Conservation (phyloP, 2,113 vertebrate genomes). For the Microcebus tavaratra region DNA sequence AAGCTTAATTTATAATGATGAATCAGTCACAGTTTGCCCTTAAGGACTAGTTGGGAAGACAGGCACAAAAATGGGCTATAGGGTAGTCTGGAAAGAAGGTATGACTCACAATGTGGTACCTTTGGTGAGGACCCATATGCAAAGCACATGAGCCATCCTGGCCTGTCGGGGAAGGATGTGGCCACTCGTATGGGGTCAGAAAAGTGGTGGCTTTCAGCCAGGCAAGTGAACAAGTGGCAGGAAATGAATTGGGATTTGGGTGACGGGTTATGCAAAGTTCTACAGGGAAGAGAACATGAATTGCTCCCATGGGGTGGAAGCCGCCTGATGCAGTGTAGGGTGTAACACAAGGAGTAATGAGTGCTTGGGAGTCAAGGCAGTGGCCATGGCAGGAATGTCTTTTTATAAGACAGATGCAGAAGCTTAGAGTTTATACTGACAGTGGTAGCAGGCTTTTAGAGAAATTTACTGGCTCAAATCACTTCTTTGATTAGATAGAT, state of each 20-base stretch:
- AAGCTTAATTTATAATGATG: neutral
- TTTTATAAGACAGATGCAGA: neutral
- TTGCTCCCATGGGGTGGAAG: neutral
- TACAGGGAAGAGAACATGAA: neutral
- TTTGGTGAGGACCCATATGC: neutral
- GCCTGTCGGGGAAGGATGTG: neutral
- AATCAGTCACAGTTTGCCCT: neutral
- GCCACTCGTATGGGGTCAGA: neutral
- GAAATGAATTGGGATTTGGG: neutral
- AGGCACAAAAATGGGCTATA: neutral
- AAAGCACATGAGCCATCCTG: neutral
- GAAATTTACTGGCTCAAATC: neutral
- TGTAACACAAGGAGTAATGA: neutral
- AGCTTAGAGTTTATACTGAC: neutral
- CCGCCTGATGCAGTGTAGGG: neutral
- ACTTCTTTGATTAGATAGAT: neutral
- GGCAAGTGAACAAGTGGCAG: neutral
- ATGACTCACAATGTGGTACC: neutral
- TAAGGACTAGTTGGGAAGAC: neutral
- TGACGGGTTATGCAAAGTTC: neutral
- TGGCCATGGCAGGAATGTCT: neutral
- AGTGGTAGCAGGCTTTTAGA: neutral
- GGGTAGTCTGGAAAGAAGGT: neutral
- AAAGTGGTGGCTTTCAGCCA: neutral
- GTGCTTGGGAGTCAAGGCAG: accelerated